Conservation (phyloP, 2,888 invertebrate species). For the Liodrosophila aerea region DNA sequence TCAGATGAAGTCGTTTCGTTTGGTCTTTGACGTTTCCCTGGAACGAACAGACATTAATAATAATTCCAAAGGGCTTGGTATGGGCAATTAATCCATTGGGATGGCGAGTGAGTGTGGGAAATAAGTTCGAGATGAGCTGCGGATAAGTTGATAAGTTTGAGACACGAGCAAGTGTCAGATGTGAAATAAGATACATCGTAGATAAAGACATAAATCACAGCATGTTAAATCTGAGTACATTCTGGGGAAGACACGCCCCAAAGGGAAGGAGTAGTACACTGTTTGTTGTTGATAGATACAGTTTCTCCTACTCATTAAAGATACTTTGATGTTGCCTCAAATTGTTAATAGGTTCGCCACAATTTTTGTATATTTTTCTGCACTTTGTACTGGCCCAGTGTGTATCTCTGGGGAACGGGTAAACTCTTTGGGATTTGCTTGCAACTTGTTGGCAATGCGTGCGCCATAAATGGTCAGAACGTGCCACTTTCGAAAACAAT, state of each 20-base stretch:
- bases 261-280: no score
- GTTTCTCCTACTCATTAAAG: no score
- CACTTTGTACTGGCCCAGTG: not conserved
- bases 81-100: slow-evolving; percentile 46
- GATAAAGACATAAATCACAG: no score
- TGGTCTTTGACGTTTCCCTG: slow-evolving; percentile 39
- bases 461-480: slow-evolving; percentile 66
- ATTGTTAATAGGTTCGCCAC: no score
- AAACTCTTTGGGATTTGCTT: slow-evolving; percentile 10
- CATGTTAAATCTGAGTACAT: no score
- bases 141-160: not conserved
- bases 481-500: slow-evolving; percentile 67
- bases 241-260: no score
- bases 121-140: not conserved
- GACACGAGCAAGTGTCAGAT: not conserved
- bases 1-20: slow-evolving; percentile 24
- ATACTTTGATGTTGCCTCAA: no score
- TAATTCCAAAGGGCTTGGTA: slow-evolving; percentile 32
- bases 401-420: slow-evolving; percentile 9
- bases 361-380: no score
- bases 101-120: not conserved
- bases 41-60: slow-evolving; percentile 42
- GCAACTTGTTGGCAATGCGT: slow-evolving; percentile 39
- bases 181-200: not conserved
- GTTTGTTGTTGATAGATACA: no score